A percentile compares a stretch with the other conserved stretches of the same genome.
Conservation (phyloP, 35 echinoderm and acorn worm genomes). For the Stichopus chloronotus region DNA sequence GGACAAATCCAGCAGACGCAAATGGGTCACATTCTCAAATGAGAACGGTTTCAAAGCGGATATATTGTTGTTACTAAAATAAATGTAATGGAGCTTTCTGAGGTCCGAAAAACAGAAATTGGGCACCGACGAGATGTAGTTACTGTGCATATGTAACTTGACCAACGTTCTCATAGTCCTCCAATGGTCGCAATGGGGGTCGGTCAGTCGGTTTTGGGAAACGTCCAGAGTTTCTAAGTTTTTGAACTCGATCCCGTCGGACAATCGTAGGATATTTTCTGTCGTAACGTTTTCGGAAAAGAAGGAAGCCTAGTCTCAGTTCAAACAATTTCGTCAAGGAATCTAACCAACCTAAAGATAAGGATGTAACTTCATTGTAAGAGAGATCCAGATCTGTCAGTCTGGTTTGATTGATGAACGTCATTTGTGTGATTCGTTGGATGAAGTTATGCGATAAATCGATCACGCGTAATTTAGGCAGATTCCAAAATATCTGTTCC, state of each 20-base stretch:
- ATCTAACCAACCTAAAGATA: conserved; percentile 38
- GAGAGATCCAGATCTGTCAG: conserved; percentile 30
- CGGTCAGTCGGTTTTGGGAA: conserved; percentile 18
- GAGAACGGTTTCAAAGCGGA: not conserved
- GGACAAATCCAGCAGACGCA: not conserved
- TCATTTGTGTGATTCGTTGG: not conserved
- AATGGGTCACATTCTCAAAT: not conserved
- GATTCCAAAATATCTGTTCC: not conserved
- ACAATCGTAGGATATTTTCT: not conserved
- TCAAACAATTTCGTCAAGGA: conserved; percentile 23
- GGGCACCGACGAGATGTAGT: not conserved
- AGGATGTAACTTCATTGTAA: conserved; percentile 7
- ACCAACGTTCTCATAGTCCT: conserved; percentile 8
- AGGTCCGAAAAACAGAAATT: conserved; percentile 9
- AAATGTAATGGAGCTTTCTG: conserved; percentile 3
- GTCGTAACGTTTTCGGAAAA: not conserved
- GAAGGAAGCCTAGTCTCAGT: not conserved
- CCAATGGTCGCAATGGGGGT: not conserved
- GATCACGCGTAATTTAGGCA: conserved; percentile 19
- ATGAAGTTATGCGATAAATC: conserved; percentile 24
- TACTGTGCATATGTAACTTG: conserved; percentile 4
- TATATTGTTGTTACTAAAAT: not conserved
- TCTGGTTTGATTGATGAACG: conserved; percentile 25
- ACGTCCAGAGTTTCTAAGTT: conserved; percentile 23
- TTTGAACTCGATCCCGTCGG: not conserved